Percentiles rank a stretch among this genome's conserved stretches.
These are phyloP conservation scores for Calonectris borealis DNA, from an alignment of 2,113 vertebrate species.

Conservation along the genomic window DNA sequence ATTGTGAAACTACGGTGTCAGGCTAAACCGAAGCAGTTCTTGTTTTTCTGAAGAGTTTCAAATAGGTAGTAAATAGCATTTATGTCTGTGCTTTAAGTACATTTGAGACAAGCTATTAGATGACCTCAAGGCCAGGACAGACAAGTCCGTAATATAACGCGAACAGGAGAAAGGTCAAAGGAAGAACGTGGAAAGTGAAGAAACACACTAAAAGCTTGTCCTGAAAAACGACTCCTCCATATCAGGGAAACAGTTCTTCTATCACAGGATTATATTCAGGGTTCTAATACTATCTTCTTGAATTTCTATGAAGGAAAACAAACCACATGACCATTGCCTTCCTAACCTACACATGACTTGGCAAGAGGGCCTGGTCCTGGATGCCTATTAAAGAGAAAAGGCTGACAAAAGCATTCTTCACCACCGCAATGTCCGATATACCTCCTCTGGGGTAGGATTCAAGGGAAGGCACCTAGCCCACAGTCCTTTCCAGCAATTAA, in stretches of 20 bases:
- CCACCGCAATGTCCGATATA: accelerated
- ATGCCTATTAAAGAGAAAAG: too few relatives aligned
- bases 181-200: neutral
- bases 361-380: neutral
- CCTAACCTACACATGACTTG: neutral
- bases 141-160: accelerated
- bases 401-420: neutral
- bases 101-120: neutral
- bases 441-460: neutral
- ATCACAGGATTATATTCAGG: neutral
- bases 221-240: neutral
- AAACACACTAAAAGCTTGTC: neutral
- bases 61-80: neutral
- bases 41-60: neutral
- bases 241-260: neutral
- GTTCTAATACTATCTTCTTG: neutral
- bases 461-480: neutral
- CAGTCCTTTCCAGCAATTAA: neutral
- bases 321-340: neutral
- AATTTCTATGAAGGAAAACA: neutral
- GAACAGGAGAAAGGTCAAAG: neutral
- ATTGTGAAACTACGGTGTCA: accelerated
- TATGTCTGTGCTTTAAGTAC: neutral
- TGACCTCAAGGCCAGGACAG: neutral
- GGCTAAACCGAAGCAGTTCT: accelerated